Evolutionary conservation across 2,888 invertebrate genomes (phyloP).

Genomic region (Busseola fusca): DNA sequence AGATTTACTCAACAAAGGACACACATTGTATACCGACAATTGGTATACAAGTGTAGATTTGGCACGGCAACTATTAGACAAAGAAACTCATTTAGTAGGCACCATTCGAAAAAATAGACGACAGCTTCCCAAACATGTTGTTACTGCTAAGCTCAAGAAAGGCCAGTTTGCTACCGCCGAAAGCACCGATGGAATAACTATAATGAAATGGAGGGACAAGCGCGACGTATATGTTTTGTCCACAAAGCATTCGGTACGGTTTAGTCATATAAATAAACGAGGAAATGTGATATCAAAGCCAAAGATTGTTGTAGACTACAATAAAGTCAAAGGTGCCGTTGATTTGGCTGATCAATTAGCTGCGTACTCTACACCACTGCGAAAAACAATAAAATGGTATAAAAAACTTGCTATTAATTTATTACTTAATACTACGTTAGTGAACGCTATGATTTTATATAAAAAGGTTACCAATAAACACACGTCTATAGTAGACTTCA

Average conservation of each 20-base stretch:
- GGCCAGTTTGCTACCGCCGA: slow-evolving; percentile 25
- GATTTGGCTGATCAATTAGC: slow-evolving; percentile 60
- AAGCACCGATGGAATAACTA: slow-evolving; percentile 29
- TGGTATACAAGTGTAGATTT: slow-evolving; percentile 33
- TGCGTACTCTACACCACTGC: slow-evolving; percentile 56
- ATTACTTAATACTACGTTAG: slow-evolving; percentile 24
- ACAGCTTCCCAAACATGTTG: slow-evolving; percentile 24
- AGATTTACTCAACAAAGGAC: slow-evolving; percentile 25
- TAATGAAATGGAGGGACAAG: slow-evolving; percentile 24
- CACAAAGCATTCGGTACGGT: slow-evolving; percentile 55
- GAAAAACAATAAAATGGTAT: slow-evolving; percentile 14
- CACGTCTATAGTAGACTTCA: slow-evolving; percentile 7
- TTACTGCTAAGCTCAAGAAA: slow-evolving; percentile 25
- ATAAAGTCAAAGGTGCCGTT: slow-evolving; percentile 56
- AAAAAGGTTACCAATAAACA: slow-evolving; percentile 2
- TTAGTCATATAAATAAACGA: slow-evolving; percentile 28
- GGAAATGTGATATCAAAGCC: slow-evolving; percentile 42
- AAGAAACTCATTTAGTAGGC: slow-evolving; percentile 18
- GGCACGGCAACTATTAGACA: slow-evolving; percentile 11
- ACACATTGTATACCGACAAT: slow-evolving; percentile 29
- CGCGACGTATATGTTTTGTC: slow-evolving; percentile 49
- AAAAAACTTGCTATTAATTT: slow-evolving; percentile 45
- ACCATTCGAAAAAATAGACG: slow-evolving; percentile 19
- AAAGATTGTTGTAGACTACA: slow-evolving; percentile 58
- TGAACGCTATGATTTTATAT: slow-evolving; percentile 50